Evolutionary conservation across 2,113 vertebrate species (phyloP).

Genomic region (Raja brachyura): DNA sequence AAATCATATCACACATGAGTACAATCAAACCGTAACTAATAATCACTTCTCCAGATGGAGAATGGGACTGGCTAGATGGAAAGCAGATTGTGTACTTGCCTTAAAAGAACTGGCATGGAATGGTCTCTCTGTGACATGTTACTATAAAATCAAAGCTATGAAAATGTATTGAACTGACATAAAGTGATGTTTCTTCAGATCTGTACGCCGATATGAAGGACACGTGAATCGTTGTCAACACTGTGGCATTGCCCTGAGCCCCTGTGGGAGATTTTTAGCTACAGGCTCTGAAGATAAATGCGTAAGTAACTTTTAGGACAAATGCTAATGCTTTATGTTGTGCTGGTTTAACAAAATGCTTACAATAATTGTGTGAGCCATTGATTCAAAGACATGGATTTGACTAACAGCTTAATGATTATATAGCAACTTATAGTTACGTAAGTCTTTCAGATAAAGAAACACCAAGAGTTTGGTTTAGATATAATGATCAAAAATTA

Average conservation of each 20-base stretch:
- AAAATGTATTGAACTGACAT: background rate
- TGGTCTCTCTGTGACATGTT: no score
- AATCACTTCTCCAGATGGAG: no score
- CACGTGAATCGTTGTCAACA: constrained; percentile 61
- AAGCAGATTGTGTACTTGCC: no score
- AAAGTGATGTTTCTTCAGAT: constrained; percentile 51
- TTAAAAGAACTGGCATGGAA: no score
- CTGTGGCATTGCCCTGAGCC: constrained; percentile 68
- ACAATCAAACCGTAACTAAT: no score
- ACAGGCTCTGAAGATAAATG: constrained; percentile 78
- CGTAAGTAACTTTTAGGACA: constrained; percentile 51
- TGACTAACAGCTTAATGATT: background rate
- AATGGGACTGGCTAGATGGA: no score
- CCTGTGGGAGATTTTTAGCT: constrained; percentile 71
- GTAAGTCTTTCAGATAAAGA: background rate
- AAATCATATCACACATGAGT: no score
- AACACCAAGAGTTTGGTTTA: background rate
- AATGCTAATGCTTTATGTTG: background rate
- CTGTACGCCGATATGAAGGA: constrained; percentile 71
- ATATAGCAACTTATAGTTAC: background rate
- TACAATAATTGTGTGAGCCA: background rate
- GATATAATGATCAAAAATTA: background rate
- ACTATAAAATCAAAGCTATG: no score
- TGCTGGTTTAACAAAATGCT: background rate
- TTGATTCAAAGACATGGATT: background rate